These are phyloP conservation scores for Spodoptera litura DNA, from an alignment of 1,140 invertebrate species.

Conservation along the genomic window DNA sequence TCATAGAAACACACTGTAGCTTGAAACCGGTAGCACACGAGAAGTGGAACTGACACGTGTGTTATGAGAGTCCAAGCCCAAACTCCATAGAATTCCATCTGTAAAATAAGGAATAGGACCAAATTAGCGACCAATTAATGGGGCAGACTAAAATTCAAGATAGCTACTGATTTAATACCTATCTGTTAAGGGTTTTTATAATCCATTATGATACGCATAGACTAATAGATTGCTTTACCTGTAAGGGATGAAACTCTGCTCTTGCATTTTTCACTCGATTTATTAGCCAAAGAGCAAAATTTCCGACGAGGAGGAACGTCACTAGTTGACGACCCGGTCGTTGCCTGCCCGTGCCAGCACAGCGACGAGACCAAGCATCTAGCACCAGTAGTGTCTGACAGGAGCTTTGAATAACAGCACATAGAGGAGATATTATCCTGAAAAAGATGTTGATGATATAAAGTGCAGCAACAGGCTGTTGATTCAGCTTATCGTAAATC, in stretches of 20 bases:
- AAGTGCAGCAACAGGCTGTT: too few relatives aligned
- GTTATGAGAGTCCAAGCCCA: slow-evolving; percentile 92
- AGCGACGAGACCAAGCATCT: slow-evolving; percentile 90
- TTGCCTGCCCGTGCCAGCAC: slow-evolving; percentile 85
- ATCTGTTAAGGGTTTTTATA: too few relatives aligned
- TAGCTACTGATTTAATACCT: too few relatives aligned
- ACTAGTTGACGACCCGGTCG: slow-evolving; percentile 91
- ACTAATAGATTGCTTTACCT: slow-evolving; percentile 57
- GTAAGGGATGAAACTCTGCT: slow-evolving; percentile 88
- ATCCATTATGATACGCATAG: too few relatives aligned
- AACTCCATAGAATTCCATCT: slow-evolving; percentile 89
- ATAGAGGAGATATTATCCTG: slow-evolving; percentile 85
- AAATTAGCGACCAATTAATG: neutral
- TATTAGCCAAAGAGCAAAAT: slow-evolving; percentile 93
- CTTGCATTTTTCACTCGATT: slow-evolving; percentile 90
- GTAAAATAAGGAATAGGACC: slow-evolving; percentile 58
- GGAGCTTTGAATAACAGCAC: slow-evolving; percentile 87
- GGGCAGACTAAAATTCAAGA: too few relatives aligned
- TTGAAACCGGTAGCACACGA: slow-evolving; percentile 92
- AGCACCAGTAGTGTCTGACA: slow-evolving; percentile 93
- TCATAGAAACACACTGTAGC: slow-evolving; percentile 93
- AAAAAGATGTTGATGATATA: neutral
- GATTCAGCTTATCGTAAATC: too few relatives aligned
- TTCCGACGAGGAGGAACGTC: slow-evolving; percentile 92
- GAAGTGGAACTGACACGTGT: slow-evolving; percentile 90